phyloP scores from a whole-genome alignment of 2,888 invertebrate species.

The Alviniconcha strummeri region DNA sequence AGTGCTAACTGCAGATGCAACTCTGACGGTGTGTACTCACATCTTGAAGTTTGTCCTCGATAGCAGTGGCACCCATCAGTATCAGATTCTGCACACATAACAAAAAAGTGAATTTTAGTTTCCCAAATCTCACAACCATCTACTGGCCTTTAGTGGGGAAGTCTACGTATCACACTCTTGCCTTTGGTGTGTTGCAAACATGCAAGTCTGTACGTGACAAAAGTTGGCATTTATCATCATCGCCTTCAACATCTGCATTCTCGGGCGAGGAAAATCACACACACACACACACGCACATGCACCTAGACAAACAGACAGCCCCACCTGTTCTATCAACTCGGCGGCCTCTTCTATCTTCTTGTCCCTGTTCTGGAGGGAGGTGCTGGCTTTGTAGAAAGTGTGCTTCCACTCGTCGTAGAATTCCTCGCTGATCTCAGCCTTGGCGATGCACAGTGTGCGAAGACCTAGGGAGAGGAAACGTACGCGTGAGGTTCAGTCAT shows the following conservation, averaged over 20 bases:
- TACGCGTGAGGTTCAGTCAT: background rate
- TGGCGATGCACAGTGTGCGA: slow-evolving; percentile 94
- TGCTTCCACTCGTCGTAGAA: slow-evolving; percentile 81
- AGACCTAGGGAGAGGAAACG: slow-evolving; percentile 75
- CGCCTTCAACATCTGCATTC: too few species aligned
- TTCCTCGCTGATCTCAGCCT: slow-evolving; percentile 85
- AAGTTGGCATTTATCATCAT: too few species aligned
- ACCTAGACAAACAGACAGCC: background rate
- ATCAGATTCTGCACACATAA: slow-evolving; percentile 80
- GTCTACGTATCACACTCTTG: too few species aligned
- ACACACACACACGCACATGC: background rate
- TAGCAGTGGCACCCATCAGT: slow-evolving; percentile 95
- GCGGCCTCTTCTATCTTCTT: slow-evolving; percentile 93
- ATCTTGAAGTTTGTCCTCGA: slow-evolving; percentile 97
- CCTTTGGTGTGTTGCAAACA: too few species aligned
- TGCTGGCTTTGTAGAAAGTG: slow-evolving; percentile 89
- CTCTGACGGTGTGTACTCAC: slow-evolving; percentile 49
- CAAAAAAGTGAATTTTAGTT: background rate
- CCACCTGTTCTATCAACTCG: slow-evolving; percentile 87
- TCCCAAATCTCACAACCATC: too few species aligned
- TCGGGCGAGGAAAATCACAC: background rate
- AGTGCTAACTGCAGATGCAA: too few species aligned
- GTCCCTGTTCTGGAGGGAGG: slow-evolving; percentile 89
- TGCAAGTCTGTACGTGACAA: too few species aligned
- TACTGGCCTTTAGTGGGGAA: too few species aligned